These are phyloP conservation scores for Limnephilus marmoratus DNA, from an alignment of 2,888 invertebrate species.

Conservation along the genomic window DNA sequence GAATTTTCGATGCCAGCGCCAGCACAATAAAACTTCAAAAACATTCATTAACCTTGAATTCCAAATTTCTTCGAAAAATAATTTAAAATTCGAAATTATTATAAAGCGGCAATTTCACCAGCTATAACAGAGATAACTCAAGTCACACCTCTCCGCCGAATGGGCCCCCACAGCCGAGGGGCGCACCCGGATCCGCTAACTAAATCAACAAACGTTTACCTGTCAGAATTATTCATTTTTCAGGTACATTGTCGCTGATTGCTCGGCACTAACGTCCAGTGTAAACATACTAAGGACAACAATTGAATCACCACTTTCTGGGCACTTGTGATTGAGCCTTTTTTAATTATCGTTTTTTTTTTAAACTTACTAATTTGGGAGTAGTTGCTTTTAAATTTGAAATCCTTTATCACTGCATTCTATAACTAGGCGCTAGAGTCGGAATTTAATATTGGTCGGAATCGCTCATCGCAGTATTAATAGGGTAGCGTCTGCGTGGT, in stretches of 20 bases:
- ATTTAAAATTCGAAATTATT: not conserved
- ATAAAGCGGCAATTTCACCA: not conserved
- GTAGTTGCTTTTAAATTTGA: not conserved
- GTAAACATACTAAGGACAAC: not conserved
- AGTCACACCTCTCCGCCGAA: not conserved
- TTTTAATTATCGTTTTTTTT: not conserved
- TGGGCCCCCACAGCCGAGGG: not conserved
- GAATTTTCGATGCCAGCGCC: too few relatives aligned
- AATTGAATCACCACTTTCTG: not conserved
- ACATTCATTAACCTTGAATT: too few relatives aligned
- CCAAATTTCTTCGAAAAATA: too few relatives aligned
- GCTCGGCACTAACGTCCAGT: not conserved
- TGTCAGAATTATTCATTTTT: not conserved
- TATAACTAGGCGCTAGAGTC: too few relatives aligned
- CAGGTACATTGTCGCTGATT: not conserved
- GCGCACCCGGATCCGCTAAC: constrained; percentile 19
- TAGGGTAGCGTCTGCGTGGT: too few relatives aligned
- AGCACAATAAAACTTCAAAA: too few relatives aligned
- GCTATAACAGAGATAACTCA: not conserved
- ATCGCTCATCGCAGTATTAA: too few relatives aligned
- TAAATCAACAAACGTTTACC: constrained; percentile 28
- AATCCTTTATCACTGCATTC: not conserved
- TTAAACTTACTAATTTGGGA: not conserved
- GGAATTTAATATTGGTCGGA: too few relatives aligned
- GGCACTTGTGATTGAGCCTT: not conserved